Conservation (phyloP, 2,797 vertebrate genomes). For the Trichosurus vulpecula region DNA sequence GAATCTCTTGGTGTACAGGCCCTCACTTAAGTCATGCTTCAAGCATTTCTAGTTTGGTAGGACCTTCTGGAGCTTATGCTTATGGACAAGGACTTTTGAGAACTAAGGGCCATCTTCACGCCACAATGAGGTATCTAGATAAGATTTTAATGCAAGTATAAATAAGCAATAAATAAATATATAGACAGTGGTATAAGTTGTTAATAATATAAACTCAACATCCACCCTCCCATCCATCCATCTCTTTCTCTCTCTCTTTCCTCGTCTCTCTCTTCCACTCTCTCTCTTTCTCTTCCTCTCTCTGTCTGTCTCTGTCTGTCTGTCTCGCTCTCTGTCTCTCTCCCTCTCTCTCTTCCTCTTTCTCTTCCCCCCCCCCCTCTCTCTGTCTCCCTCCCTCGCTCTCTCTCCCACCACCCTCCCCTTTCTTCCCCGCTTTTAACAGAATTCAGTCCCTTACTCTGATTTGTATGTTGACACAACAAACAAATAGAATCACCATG, state of each 20-base stretch:
- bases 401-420: no score
- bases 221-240: neutral
- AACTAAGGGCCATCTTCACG: neutral
- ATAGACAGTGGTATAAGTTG: neutral
- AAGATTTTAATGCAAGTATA: neutral
- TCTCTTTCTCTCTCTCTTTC: no score
- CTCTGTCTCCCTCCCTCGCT: no score
- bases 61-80: neutral
- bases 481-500: neutral
- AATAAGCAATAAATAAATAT: neutral
- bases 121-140: neutral
- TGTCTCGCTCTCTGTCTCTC: no score
- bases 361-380: no score
- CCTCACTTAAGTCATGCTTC: neutral
- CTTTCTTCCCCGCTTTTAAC: neutral
- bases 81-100: neutral
- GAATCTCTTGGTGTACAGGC: neutral
- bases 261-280: neutral
- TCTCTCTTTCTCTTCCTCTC: neutral
- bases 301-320: no score
- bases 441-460: neutral
- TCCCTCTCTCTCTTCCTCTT: no score
- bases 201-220: neutral
- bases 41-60: neutral
- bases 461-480: neutral